These are phyloP conservation scores for Lordiphosa stackelbergi DNA, from an alignment of 1,140 invertebrate species.

Conservation along the genomic window DNA sequence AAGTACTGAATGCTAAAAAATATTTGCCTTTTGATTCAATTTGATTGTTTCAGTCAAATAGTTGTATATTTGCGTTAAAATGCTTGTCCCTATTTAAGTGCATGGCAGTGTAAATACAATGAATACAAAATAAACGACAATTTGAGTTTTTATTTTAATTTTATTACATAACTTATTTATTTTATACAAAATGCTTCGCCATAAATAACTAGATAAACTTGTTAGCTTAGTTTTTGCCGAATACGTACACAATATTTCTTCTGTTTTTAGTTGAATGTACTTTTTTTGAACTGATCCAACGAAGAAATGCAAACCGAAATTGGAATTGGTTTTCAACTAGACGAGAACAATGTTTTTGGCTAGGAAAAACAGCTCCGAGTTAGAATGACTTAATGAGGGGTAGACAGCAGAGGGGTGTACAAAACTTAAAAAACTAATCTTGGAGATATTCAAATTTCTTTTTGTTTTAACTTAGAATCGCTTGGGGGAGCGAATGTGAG, in stretches of 20 bases:
- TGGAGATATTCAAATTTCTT: slow-evolving; percentile 7
- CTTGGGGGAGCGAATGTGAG: slow-evolving; percentile 20
- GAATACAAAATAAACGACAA: no score
- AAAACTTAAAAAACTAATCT: slow-evolving; percentile 3
- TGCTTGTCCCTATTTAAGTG: no score
- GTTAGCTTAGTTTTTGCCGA: slow-evolving; percentile 45
- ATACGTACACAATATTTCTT: slow-evolving; percentile 18
- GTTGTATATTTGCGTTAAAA: no score
- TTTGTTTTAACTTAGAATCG: slow-evolving; percentile 26
- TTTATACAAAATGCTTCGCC: slow-evolving; percentile 68
- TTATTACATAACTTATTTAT: slow-evolving; percentile 68
- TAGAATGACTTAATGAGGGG: slow-evolving; percentile 1
- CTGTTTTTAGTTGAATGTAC: slow-evolving; percentile 12
- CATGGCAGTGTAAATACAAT: no score
- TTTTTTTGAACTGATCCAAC: slow-evolving; percentile 1
- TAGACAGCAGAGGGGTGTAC: neutral
- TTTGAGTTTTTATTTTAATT: slow-evolving; percentile 22
- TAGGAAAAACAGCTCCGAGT: no score
- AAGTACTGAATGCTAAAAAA: no score
- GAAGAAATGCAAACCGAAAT: slow-evolving; percentile 2
- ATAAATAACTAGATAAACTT: slow-evolving; percentile 65
- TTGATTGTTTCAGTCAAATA: no score
- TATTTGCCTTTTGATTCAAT: no score
- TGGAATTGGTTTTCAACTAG: neutral
- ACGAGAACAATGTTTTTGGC: slow-evolving; percentile 1